phyloP scores from a whole-genome alignment of 2,797 vertebrate genomes.

The Semotilus atromaculatus region DNA sequence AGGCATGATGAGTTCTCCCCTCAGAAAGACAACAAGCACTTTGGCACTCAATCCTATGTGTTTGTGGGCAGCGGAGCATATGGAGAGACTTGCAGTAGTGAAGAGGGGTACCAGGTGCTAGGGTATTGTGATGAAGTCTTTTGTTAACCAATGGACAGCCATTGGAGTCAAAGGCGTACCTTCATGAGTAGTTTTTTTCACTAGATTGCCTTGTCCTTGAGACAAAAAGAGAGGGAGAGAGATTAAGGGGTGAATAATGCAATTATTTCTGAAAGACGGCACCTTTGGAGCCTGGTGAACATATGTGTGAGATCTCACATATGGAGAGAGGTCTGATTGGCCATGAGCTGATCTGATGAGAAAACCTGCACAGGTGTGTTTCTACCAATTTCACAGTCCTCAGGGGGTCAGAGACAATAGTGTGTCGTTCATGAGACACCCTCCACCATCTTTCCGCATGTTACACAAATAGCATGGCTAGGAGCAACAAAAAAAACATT shows the following conservation, averaged over 20 bases:
- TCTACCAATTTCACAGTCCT: slow-evolving; percentile 36
- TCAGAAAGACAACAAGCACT: slow-evolving; percentile 55
- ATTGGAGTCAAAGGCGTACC: slow-evolving; percentile 33
- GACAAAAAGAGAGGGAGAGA: neutral
- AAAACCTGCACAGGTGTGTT: slow-evolving; percentile 46
- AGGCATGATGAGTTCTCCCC: slow-evolving; percentile 48
- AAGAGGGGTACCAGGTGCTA: slow-evolving; percentile 26
- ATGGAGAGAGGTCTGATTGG: slow-evolving; percentile 36
- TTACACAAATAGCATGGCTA: slow-evolving; percentile 8
- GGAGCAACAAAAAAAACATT: neutral
- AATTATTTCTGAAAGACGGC: slow-evolving; percentile 17
- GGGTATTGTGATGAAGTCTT: slow-evolving; percentile 28
- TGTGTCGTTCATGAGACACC: neutral
- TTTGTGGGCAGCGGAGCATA: slow-evolving; percentile 43
- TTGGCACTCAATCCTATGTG: slow-evolving; percentile 55
- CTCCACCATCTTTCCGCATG: slow-evolving; percentile 15
- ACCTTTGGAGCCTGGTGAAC: slow-evolving; percentile 17
- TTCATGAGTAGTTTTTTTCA: slow-evolving; percentile 9
- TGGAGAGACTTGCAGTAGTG: slow-evolving; percentile 42
- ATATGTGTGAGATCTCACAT: slow-evolving; percentile 43
- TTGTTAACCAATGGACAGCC: slow-evolving; percentile 4
- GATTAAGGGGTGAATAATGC: neutral
- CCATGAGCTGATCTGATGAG: slow-evolving; percentile 29
- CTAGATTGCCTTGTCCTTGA: slow-evolving; percentile 20
- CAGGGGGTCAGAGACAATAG: slow-evolving; percentile 28